Percentiles rank a stretch among this genome's conserved stretches.
Evolutionary conservation across 2,113 vertebrate species (phyloP).

Genomic region (Poeciliopsis occidentalis): DNA sequence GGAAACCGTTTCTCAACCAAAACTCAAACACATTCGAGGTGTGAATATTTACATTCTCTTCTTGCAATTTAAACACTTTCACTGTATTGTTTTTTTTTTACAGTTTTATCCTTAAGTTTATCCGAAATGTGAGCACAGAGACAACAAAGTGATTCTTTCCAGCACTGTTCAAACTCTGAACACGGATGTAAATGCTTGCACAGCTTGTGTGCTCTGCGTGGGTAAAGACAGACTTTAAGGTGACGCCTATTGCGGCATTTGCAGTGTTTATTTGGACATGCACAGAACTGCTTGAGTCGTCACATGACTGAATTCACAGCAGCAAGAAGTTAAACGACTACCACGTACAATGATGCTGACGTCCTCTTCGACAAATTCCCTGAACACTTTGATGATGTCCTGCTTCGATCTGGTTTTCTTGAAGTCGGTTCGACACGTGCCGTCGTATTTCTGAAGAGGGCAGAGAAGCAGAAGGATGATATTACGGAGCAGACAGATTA

Average conservation of each 20-base stretch:
- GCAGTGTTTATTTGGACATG: neutral
- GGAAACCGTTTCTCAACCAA: constrained; percentile 15
- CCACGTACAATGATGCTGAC: constrained; percentile 85
- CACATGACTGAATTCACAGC: neutral
- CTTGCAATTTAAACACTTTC: constrained; percentile 25
- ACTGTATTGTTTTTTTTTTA: constrained; percentile 16
- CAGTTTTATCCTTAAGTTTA: neutral
- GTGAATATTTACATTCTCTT: constrained; percentile 41
- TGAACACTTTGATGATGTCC: constrained; percentile 88
- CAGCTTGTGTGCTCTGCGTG: constrained; percentile 15
- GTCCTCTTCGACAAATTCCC: constrained; percentile 89
- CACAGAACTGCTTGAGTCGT: neutral
- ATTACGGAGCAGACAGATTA: neutral
- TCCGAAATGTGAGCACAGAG: constrained; percentile 1
- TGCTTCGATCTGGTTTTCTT: constrained; percentile 91
- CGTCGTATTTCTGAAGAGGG: constrained; percentile 87
- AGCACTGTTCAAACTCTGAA: constrained; percentile 27
- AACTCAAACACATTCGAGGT: constrained; percentile 32
- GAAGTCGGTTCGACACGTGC: constrained; percentile 94
- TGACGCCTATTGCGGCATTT: neutral
- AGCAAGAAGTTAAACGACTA: neutral
- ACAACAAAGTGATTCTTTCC: constrained; percentile 4
- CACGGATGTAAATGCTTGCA: constrained; percentile 19
- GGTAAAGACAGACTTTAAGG: neutral
- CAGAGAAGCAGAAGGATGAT: neutral